Percentiles rank a stretch among this genome's conserved stretches.
phyloP scores from a whole-genome alignment of 2,888 invertebrate genomes.

The Spicauda simplicius region DNA sequence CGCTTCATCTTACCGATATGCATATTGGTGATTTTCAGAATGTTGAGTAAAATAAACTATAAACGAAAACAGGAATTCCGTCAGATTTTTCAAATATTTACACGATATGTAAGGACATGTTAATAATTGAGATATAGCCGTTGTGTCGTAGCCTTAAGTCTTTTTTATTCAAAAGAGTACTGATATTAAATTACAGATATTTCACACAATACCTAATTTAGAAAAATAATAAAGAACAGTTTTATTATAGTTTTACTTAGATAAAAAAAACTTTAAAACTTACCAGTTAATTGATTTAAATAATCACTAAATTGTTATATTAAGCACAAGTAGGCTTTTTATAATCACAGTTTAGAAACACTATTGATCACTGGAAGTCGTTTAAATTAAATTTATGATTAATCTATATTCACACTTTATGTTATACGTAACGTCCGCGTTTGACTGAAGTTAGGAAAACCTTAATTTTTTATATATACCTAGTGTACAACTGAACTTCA shows the following conservation, averaged over 20 bases:
- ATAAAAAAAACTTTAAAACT: not conserved
- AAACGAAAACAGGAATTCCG: not conserved
- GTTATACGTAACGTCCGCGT: not conserved
- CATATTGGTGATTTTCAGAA: not conserved
- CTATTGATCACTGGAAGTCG: not conserved
- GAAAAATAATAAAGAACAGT: too few relatives aligned
- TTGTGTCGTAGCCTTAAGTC: not conserved
- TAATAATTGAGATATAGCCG: not conserved
- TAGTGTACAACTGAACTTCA: slow-evolving; percentile 12
- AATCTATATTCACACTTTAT: not conserved
- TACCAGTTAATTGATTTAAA: slow-evolving; percentile 3
- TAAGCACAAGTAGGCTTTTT: not conserved
- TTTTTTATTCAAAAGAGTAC: not conserved
- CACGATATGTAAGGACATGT: not conserved
- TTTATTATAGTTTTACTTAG: too few relatives aligned
- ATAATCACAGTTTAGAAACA: slow-evolving; percentile 6
- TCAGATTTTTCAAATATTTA: not conserved
- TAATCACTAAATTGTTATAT: too few relatives aligned
- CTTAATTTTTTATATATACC: slow-evolving; percentile 20
- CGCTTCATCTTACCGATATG: not conserved
- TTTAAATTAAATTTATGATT: not conserved
- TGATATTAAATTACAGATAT: not conserved
- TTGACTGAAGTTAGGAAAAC: slow-evolving; percentile 11
- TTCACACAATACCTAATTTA: too few relatives aligned
- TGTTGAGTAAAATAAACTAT: not conserved